These are phyloP conservation scores for Dynastes tityus DNA, from an alignment of 2,888 invertebrate genomes.

Conservation along the genomic window DNA sequence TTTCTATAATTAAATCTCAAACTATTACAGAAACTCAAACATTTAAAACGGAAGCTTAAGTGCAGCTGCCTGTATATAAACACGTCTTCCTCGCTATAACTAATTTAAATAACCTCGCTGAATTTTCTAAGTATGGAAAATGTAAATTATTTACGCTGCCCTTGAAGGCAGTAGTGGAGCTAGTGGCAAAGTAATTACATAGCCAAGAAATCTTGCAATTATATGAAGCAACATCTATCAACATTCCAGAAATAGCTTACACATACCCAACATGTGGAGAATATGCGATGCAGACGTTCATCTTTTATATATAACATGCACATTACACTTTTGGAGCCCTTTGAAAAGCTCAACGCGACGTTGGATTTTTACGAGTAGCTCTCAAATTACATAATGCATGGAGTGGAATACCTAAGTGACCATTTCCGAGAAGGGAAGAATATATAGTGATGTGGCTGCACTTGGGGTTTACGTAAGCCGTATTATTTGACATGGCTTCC, in stretches of 20 bases:
- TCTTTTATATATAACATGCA: constrained; percentile 16
- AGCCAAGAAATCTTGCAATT: neutral
- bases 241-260: constrained; percentile 18
- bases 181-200: neutral
- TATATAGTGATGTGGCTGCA: neutral
- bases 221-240: neutral
- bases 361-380: constrained; percentile 3
- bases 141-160: neutral
- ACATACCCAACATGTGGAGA: neutral
- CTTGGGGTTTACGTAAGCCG: too few species aligned
- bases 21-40: neutral
- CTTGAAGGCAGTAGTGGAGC: neutral
- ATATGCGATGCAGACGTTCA: constrained; percentile 5
- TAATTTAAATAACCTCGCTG: neutral
- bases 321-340: neutral
- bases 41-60: neutral
- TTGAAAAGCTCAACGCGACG: neutral
- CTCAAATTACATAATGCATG: constrained; percentile 8
- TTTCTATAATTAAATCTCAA: too few species aligned
- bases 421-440: neutral
- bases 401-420: constrained; percentile 2
- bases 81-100: neutral
- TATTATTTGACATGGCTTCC: neutral
- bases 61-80: neutral
- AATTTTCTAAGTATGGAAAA: too few species aligned